Conservation (phyloP, 2,113 vertebrate species). For the Microtus montanus region DNA sequence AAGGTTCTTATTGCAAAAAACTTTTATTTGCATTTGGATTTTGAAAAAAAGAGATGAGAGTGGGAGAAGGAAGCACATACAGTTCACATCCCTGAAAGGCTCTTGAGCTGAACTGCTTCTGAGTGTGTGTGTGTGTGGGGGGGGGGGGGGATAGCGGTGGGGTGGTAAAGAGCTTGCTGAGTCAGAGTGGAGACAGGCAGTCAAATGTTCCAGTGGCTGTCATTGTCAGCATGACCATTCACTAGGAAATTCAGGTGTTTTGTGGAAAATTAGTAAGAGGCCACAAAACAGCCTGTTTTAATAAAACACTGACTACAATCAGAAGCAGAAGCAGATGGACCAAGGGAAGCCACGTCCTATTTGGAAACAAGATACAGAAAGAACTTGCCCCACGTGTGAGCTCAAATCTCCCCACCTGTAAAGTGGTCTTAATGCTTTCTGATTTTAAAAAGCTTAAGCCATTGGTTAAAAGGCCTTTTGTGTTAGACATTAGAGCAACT, state of each 20-base stretch:
- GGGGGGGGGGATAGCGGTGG: no score
- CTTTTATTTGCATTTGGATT: conserved; percentile 38
- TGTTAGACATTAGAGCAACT: conserved; percentile 17
- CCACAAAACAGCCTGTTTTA: conserved; percentile 19
- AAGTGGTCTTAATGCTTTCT: not conserved
- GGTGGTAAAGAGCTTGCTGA: not conserved
- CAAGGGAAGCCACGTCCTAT: not conserved
- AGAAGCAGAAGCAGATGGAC: not conserved
- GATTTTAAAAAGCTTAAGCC: conserved; percentile 23
- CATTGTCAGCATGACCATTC: not conserved
- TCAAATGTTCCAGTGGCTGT: not conserved
- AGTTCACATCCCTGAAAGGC: not conserved
- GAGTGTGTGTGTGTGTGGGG: not conserved
- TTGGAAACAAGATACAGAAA: conserved; percentile 22
- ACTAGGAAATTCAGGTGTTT: not conserved
- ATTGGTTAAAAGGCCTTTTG: conserved; percentile 42
- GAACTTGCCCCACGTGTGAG: not conserved
- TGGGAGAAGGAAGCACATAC: not conserved
- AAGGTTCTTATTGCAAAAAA: conserved; percentile 35
- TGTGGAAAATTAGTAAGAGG: conserved; percentile 41
- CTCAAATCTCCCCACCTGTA: conserved; percentile 22
- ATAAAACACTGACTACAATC: conserved; percentile 42
- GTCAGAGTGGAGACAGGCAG: not conserved
- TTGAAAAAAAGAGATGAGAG: not conserved
- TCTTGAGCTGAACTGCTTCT: not conserved